Evolutionary conservation across 2,113 vertebrate species (phyloP).

Genomic region (Copsychus sechellarum): DNA sequence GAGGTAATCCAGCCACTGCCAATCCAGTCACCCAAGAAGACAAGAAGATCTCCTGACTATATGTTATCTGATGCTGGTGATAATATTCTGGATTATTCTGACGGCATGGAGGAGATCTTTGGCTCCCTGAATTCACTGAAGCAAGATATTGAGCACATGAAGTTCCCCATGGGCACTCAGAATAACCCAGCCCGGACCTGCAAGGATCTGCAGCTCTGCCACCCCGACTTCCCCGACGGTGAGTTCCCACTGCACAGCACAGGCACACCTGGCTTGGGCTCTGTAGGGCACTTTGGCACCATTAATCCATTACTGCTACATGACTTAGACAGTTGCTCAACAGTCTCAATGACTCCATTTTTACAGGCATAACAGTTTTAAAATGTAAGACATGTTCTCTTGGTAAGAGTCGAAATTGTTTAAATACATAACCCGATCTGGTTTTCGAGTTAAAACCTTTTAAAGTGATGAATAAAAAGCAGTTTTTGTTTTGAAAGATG

Average conservation of each 20-base stretch:
- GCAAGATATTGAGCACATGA: slow-evolving; percentile 96
- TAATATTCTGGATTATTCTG: slow-evolving; percentile 85
- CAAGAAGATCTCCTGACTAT: slow-evolving; percentile 84
- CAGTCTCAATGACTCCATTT: background rate
- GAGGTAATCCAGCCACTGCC: slow-evolving; percentile 95
- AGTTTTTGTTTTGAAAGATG: background rate
- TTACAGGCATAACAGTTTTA: background rate
- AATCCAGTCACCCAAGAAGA: slow-evolving; percentile 89
- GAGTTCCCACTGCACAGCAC: slow-evolving; percentile 19
- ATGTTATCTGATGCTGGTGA: slow-evolving; percentile 84
- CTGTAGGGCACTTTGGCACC: background rate
- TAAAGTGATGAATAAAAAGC: background rate
- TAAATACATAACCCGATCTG: background rate
- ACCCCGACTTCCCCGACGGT: slow-evolving; percentile 96
- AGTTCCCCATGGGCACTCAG: slow-evolving; percentile 94
- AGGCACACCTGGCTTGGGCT: background rate
- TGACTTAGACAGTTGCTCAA: background rate
- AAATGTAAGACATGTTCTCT: background rate
- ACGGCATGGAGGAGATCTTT: slow-evolving; percentile 97
- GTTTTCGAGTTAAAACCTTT: background rate
- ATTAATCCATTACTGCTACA: background rate
- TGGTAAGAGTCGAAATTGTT: background rate
- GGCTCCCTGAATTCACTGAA: slow-evolving; percentile 92
- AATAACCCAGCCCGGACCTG: slow-evolving; percentile 94
- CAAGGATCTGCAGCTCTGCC: slow-evolving; percentile 96